Conservation (phyloP, 2,888 invertebrate genomes). For the Halictus ligatus region DNA sequence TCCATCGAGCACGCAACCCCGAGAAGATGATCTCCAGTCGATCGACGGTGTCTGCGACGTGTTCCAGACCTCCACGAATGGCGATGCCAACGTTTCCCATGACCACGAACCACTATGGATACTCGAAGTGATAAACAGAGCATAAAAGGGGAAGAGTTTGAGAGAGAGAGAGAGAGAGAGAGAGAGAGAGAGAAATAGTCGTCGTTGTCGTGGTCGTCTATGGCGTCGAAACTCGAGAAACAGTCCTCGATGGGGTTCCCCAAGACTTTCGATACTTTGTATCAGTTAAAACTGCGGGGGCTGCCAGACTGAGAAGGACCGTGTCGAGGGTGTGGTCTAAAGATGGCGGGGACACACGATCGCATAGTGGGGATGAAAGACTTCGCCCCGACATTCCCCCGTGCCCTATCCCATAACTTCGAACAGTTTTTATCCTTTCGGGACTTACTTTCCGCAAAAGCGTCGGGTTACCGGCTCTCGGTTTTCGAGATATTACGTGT, state of each 20-base stretch:
- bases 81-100: background rate
- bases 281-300: slow-evolving; percentile 10
- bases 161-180: background rate
- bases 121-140: background rate
- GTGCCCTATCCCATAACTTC: slow-evolving; percentile 5
- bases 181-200: background rate
- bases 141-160: background rate
- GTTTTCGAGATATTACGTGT: slow-evolving; percentile 11
- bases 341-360: background rate
- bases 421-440: slow-evolving; percentile 11
- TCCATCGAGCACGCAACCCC: background rate
- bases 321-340: slow-evolving; percentile 16
- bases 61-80: background rate
- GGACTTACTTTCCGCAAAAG: slow-evolving; percentile 5
- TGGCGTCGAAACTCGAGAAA: background rate
- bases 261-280: background rate
- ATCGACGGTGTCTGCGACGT: slow-evolving; percentile 2
- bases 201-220: background rate
- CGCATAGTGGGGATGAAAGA: background rate
- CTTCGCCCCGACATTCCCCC: too few species aligned
- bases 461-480: background rate
- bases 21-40: background rate
- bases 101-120: background rate
- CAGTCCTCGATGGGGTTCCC: background rate
- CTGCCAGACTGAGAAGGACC: background rate